Evolutionary conservation across 2,797 vertebrate species (phyloP).

Genomic region (Amazona finschi): DNA sequence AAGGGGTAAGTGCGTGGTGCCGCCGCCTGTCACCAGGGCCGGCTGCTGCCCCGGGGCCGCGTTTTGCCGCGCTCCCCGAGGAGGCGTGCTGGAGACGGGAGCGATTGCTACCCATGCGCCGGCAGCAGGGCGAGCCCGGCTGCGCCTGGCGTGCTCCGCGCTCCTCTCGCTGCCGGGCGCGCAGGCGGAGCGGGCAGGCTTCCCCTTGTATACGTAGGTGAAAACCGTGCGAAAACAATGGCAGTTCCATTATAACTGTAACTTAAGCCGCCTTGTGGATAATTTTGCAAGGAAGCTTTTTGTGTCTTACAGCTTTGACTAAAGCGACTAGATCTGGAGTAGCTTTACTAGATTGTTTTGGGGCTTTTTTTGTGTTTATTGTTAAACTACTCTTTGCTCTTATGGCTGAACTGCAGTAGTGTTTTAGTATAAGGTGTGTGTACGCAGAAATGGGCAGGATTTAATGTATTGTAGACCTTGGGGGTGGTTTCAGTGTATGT

Average conservation of each 20-base stretch:
- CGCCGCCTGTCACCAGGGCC: background rate
- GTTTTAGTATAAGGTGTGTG: background rate
- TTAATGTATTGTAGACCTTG: background rate
- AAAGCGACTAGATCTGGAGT: too few species aligned
- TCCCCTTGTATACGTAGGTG: rapidly evolving
- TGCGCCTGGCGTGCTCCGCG: background rate
- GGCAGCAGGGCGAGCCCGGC: background rate
- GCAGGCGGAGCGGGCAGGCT: background rate
- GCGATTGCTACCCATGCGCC: rapidly evolving
- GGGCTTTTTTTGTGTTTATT: background rate
- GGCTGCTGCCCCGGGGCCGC: background rate
- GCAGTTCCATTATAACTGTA: rapidly evolving
- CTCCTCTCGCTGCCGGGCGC: background rate
- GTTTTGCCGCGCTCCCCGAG: background rate
- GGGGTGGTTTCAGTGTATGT: background rate
- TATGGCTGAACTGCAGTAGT: rapidly evolving
- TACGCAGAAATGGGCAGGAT: background rate
- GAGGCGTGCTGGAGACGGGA: background rate
- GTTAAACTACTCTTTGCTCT: background rate
- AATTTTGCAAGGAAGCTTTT: background rate
- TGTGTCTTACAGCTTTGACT: background rate
- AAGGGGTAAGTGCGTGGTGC: constrained; percentile 82
- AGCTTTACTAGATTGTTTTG: too few species aligned
- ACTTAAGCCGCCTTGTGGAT: rapidly evolving
- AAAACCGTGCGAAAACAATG: rapidly evolving